A percentile compares a stretch with the other conserved stretches of the same genome.
Conservation (phyloP, 2,797 vertebrate genomes). For the Prunella strophiata region DNA sequence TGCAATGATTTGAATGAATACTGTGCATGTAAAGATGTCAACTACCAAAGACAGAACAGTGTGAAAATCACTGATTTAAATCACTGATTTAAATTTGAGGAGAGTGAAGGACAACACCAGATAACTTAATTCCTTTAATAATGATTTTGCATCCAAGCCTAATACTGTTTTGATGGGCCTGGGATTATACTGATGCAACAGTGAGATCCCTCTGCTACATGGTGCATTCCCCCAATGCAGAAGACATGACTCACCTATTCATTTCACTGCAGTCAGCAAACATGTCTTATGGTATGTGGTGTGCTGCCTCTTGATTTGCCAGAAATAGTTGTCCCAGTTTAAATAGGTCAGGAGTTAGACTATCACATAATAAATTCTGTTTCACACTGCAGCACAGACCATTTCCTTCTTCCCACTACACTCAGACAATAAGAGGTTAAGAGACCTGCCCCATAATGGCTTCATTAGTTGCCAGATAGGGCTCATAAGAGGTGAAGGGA, state of each 20-base stretch:
- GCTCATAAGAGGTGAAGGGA: background rate
- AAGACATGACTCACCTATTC: background rate
- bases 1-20: background rate
- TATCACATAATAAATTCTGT: background rate
- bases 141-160: background rate
- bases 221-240: background rate
- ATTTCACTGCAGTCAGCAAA: background rate
- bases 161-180: background rate
- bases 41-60: background rate
- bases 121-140: background rate
- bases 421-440: background rate
- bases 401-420: background rate
- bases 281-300: background rate
- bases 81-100: background rate
- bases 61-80: background rate
- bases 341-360: background rate
- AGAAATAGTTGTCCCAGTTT: background rate
- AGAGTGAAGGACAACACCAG: background rate
- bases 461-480: background rate
- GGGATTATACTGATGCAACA: background rate
- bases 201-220: background rate
- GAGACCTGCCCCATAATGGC: background rate
- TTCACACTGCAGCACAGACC: background rate
- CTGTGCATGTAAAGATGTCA: background rate
- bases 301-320: background rate